Evolutionary conservation across 2,113 vertebrate genomes (phyloP), one percentile per base, ranked within the genome.

Genomic region (Saguinus midas): DNA sequence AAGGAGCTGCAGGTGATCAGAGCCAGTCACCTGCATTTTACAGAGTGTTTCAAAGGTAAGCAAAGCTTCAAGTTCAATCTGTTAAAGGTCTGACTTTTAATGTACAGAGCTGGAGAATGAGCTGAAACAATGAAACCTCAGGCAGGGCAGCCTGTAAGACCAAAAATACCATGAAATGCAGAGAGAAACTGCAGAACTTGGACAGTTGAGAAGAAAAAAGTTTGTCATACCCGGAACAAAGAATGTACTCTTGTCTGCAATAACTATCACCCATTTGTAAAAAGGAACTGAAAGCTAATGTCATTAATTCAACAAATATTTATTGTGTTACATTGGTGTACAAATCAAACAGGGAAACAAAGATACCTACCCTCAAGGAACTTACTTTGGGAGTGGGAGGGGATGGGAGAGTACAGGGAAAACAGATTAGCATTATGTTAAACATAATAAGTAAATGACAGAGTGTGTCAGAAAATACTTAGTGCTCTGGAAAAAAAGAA

Each of bases 11-110:
- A 66, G 48, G 29, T 1, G 8, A 50, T 68, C 48, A 50, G 21
- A 88, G 29, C 12, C 27, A 61, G 43, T 45, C 48, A 12, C 50
- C 55, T 84, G 37, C 43, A 81, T 81, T 90, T 90, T 92, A 50
- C 40, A 80, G 40, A 87, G 17, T 37, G 89, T 93, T 80, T 94
- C 66, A 94, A 61, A 80, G 43, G 66, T 43, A 94, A 96, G 68
- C 2, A 75, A 64, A 89, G n/a, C n/a, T 32, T 57, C 35, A 17
- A 23, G 64, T 87, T 94, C 55, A 52, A 8, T 55, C 52, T 43
- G 27, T 18, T 75, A 87, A 88, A 64, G 50, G 16, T 23, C 87
- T 3, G 57, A 43, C 37, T 80, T 92, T 87, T 52, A 90, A n/a
- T 76, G 66, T 84, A 81, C 35, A 57, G 50, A 80, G 37, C 29